These are phyloP conservation scores for Caenorhabditis zanzibari DNA, from an alignment of 2,888 invertebrate genomes.

Conservation along the genomic window DNA sequence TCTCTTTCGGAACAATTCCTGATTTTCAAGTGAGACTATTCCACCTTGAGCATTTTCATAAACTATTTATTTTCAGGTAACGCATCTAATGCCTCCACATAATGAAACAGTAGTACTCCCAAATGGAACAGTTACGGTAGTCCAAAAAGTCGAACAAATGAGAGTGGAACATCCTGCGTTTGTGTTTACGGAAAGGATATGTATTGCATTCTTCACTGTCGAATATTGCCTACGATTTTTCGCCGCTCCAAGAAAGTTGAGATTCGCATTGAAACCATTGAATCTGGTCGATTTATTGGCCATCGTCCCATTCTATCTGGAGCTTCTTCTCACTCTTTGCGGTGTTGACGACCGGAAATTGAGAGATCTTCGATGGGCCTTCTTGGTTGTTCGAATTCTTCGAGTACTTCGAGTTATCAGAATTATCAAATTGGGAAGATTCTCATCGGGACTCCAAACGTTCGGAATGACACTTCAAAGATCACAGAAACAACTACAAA, in stretches of 20 bases:
- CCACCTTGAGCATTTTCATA: background rate
- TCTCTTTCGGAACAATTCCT: slow-evolving; percentile 83
- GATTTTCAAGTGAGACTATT: slow-evolving; percentile 79
- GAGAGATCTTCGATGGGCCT: slow-evolving; percentile 82
- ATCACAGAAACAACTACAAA: slow-evolving; percentile 83
- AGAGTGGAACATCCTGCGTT: slow-evolving; percentile 82
- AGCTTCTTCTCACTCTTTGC: slow-evolving; percentile 80
- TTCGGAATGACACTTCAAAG: slow-evolving; percentile 83
- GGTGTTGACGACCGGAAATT: slow-evolving; percentile 83
- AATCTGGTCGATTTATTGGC: slow-evolving; percentile 81
- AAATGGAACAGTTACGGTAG: slow-evolving; percentile 79
- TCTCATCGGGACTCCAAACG: slow-evolving; percentile 82
- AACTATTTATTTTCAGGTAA: slow-evolving; percentile 69
- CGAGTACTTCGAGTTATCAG: slow-evolving; percentile 81
- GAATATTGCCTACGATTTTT: slow-evolving; percentile 80
- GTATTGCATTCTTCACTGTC: slow-evolving; percentile 83
- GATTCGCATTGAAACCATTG: slow-evolving; percentile 81
- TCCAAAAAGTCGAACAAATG: slow-evolving; percentile 80
- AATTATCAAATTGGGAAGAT: slow-evolving; percentile 82
- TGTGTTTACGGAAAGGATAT: slow-evolving; percentile 83
- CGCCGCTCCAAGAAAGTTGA: slow-evolving; percentile 81
- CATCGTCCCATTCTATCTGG: slow-evolving; percentile 83
- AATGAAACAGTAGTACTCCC: slow-evolving; percentile 80
- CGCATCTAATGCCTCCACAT: slow-evolving; percentile 79
- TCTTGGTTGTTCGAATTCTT: slow-evolving; percentile 83